Evolutionary conservation across 2,113 vertebrate species (phyloP), one percentile per base, ranked within the genome.

Genomic region (Peromyscus leucopus): DNA sequence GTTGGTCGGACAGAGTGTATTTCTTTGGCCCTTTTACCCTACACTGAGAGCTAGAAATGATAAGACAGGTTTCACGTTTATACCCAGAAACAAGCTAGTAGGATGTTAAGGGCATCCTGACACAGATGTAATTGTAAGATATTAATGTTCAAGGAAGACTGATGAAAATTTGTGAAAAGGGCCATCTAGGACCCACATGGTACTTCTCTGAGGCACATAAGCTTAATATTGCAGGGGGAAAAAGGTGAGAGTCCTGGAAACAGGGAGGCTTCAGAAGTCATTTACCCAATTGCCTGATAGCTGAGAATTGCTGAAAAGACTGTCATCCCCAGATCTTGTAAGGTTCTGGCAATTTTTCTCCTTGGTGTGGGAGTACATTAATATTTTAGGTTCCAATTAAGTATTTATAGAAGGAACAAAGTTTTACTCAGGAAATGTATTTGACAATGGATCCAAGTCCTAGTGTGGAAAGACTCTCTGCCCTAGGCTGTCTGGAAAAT

Each of bases 371-470:
- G 67, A 96, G 63, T 72, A 94, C 33, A 61, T 69, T 92, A 92
- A 91, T 94, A 93, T 97, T 92, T 97, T 93, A 93, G 67, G 22
- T 91, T 95, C 51, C 26, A 75, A 31, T 39, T 83, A 92, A 96
- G 96, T 91, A 90, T 93, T 96, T 96, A 96, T 42, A 88, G 72
- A 90, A 48, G n/a, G 75, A 94, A 51, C 63, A n/a, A 72, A 91
- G 79, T 92, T 96, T 96, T 90, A n/a, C 76, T 94, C 39, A 63
- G 84, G 90, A 94, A 93, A 88, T 83, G 42, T 93, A 59, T 28
- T 86, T 92, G 91, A 93, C 67, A 71, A 39, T 36, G 65, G 33
- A 78, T 90, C 74, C 65, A 21, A 65, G 67, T 2, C 24, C 36
- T 42, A 21, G 17, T 42, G 42, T 55, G 48, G 80, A 97, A 90